Percentiles rank a stretch among this genome's conserved stretches.
Evolutionary conservation across 2,113 vertebrate species (phyloP).

Genomic region (Takifugu bimaculatus): DNA sequence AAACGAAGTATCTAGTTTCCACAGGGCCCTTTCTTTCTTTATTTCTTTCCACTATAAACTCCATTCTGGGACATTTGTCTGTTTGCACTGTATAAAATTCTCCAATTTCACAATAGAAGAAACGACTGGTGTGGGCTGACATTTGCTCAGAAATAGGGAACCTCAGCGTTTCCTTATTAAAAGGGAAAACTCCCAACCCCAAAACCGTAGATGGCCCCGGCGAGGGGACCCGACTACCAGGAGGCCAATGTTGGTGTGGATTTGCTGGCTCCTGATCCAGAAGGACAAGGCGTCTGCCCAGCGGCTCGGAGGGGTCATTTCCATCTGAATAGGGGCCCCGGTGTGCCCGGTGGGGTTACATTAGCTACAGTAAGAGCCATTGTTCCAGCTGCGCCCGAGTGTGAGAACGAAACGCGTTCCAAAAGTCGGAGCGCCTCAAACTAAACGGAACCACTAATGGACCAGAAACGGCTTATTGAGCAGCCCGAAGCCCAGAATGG

Average conservation of each 20-base stretch:
- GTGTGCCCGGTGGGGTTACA: conserved; percentile 61
- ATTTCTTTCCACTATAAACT: too few species aligned
- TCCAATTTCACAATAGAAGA: too few species aligned
- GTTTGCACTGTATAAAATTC: too few species aligned
- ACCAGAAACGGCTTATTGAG: neutral
- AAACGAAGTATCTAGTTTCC: too few species aligned
- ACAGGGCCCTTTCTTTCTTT: too few species aligned
- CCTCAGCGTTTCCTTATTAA: too few species aligned
- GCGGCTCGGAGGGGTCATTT: conserved; percentile 55
- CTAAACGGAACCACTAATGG: conserved; percentile 16
- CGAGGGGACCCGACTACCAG: neutral
- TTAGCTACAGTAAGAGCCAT: conserved; percentile 66
- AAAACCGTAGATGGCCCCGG: too few species aligned
- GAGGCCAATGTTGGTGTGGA: conserved; percentile 9
- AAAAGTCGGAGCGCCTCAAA: conserved; percentile 8
- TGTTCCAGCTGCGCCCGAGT: conserved; percentile 54
- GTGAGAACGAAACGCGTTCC: neutral
- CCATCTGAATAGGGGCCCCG: conserved; percentile 64
- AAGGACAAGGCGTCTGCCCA: conserved; percentile 48
- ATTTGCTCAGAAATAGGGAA: too few species aligned
- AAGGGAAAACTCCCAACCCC: too few species aligned
- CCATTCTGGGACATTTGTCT: too few species aligned
- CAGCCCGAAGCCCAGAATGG: neutral
- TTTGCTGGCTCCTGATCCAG: conserved; percentile 34
- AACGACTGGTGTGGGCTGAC: too few species aligned